Conservation (phyloP, 2,797 vertebrate species). For the Eupleurogrammus muticus region DNA sequence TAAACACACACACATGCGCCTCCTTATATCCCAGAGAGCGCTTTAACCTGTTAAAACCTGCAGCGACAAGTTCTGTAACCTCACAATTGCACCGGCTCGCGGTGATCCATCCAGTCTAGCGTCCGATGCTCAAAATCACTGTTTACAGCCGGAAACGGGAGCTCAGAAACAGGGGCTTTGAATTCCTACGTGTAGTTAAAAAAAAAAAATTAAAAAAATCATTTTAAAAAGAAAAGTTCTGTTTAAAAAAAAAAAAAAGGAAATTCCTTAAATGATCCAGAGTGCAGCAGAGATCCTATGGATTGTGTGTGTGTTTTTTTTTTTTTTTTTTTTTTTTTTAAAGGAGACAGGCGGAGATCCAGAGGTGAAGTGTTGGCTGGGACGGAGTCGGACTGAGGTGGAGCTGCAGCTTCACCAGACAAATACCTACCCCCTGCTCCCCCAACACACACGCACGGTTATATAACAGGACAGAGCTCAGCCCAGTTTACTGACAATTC, state of each 20-base stretch:
- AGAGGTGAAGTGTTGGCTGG: slow-evolving; percentile 73
- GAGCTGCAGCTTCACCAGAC: slow-evolving; percentile 69
- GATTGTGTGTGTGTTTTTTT: no score
- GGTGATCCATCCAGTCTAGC: slow-evolving; percentile 50
- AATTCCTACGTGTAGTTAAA: neutral
- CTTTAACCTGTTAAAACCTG: slow-evolving; percentile 55
- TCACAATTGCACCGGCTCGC: slow-evolving; percentile 35
- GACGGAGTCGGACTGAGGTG: slow-evolving; percentile 73
- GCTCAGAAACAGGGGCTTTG: neutral
- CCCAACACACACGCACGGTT: slow-evolving; percentile 64
- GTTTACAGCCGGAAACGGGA: slow-evolving; percentile 12
- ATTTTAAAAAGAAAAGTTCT: slow-evolving; percentile 13
- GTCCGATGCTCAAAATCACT: slow-evolving; percentile 27
- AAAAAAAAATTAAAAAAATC: slow-evolving; percentile 26
- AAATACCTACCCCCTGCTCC: slow-evolving; percentile 61
- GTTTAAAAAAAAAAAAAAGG: neutral
- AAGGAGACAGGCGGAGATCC: slow-evolving; percentile 44
- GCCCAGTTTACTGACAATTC: slow-evolving; percentile 67
- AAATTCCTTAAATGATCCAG: slow-evolving; percentile 53
- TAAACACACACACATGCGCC: slow-evolving; percentile 27
- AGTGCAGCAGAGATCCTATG: slow-evolving; percentile 46
- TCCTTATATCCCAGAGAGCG: slow-evolving; percentile 32
- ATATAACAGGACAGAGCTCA: slow-evolving; percentile 79
- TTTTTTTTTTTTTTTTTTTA: no score
- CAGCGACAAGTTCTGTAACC: slow-evolving; percentile 54